A percentile compares a stretch with the other conserved stretches of the same genome.
phyloP scores from a whole-genome alignment of 2,797 vertebrate species.

The Galago senegalensis region DNA sequence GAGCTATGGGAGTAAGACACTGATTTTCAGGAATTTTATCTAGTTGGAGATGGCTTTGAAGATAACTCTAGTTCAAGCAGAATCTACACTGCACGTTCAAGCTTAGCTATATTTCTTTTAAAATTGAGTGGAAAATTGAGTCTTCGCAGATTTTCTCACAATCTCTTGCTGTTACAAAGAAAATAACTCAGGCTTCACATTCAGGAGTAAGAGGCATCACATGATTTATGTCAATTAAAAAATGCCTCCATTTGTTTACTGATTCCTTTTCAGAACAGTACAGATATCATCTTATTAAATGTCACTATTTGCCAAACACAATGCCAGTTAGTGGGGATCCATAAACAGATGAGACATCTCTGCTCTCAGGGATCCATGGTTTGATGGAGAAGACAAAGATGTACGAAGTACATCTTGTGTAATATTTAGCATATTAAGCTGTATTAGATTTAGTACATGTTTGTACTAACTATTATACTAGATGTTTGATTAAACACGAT shows the following conservation, averaged over 20 bases:
- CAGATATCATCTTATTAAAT: neutral
- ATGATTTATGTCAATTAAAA: constrained; percentile 57
- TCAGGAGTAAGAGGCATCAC: neutral
- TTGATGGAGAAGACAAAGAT: constrained; percentile 63
- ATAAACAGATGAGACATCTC: constrained; percentile 28
- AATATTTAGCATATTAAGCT: no score
- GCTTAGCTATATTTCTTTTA: neutral
- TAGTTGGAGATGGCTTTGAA: neutral
- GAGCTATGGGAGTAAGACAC: neutral
- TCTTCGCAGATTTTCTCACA: constrained; percentile 17
- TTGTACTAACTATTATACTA: constrained; percentile 53
- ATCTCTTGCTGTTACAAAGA: neutral
- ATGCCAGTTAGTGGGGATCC: neutral
- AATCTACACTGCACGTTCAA: neutral
- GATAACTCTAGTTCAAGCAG: neutral
- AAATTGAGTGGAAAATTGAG: neutral
- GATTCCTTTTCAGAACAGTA: constrained; percentile 56
- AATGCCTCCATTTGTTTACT: constrained; percentile 22
- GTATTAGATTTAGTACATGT: neutral
- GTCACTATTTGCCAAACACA: neutral
- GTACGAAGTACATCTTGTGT: neutral
- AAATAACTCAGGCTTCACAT: neutral
- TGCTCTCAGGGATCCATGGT: neutral
- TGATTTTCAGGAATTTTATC: neutral
- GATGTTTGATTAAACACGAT: constrained; percentile 74